Base-by-base conservation (phyloP, 2,888 invertebrate species). In the Apotomis capreana region DNA sequence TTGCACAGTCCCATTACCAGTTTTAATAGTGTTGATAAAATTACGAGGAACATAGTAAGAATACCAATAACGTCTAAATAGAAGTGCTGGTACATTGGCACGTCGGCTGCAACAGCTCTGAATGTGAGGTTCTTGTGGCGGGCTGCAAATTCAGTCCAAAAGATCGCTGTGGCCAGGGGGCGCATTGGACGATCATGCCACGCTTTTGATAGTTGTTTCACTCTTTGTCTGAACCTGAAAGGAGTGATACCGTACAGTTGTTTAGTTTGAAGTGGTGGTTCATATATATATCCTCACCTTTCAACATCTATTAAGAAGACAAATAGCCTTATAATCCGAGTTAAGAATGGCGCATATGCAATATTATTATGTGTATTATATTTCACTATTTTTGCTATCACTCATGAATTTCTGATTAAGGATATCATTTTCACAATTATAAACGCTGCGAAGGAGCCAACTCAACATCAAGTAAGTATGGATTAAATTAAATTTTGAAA, bases 101-200 rank as follows among this genome's bases (percentile, higher is more conserved):
- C 92, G 72, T 94, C 93, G 0, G 94, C 94, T 2, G 94, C 94
- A 0, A 94, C 89, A 0, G 94, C 89, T 67, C 92, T 89, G 80
- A 94, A 89, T 0, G 84, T 87, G 46, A 87, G 82, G 73, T 94
- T 94, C 8, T 91, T 83, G 77, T 95, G 89, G 69, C 91, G 89
- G 6, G 94, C 94, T 0, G 94, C 94, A 79, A 94, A 95, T 81
- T 95, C 95, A 1, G 95, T 94, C 95, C 95, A 95, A 81, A 92
- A 95, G 10, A 95, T 83, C 2, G 95, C 95, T 0, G 94, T 94
- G 61, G 95, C 94, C 78, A 95, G 79, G 0, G 95, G 93, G 1
- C 94, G 85, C 80, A 94, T 81, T 0, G 95, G 95, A 15, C 95
- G 91, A 78, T 95, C 95, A 70, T 91, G 91, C 92, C 94, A 95